Percentiles rank a stretch among this genome's conserved stretches.
Evolutionary conservation across 2,113 vertebrate species (phyloP).

Genomic region (Alligator mississippiensis): DNA sequence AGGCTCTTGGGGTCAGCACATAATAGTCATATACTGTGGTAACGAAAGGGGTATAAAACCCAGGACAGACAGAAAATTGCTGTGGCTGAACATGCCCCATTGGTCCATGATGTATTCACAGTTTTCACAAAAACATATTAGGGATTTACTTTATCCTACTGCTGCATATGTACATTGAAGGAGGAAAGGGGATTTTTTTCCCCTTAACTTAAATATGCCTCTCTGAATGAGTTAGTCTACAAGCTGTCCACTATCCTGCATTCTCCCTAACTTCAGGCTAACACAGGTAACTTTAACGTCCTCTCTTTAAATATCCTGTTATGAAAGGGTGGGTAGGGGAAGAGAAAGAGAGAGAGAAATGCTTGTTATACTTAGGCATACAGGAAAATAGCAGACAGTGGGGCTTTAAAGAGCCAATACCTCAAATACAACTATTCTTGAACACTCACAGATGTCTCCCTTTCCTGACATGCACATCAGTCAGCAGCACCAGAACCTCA

Average conservation of each 20-base stretch:
- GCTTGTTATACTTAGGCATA: not conserved
- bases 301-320: not conserved
- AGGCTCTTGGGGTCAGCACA: not conserved
- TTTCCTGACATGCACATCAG: not conserved
- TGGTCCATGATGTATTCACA: not conserved
- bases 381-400: not conserved
- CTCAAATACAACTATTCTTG: not conserved
- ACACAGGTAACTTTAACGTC: no score
- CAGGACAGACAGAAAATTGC: not conserved
- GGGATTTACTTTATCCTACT: not conserved
- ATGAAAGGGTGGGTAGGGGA: no score
- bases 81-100: not conserved
- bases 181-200: not conserved
- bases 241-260: no score
- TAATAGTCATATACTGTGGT: not conserved
- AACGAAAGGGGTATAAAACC: not conserved
- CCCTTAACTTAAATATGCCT: not conserved
- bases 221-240: not conserved
- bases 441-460: not conserved
- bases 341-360: not conserved
- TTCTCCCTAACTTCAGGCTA: no score
- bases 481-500: not conserved
- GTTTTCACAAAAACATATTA: not conserved
- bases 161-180: accelerated
- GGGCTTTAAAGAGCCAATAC: not conserved